These are phyloP conservation scores for Cathartes aura DNA, from an alignment of 2,113 vertebrate species.

Conservation along the genomic window DNA sequence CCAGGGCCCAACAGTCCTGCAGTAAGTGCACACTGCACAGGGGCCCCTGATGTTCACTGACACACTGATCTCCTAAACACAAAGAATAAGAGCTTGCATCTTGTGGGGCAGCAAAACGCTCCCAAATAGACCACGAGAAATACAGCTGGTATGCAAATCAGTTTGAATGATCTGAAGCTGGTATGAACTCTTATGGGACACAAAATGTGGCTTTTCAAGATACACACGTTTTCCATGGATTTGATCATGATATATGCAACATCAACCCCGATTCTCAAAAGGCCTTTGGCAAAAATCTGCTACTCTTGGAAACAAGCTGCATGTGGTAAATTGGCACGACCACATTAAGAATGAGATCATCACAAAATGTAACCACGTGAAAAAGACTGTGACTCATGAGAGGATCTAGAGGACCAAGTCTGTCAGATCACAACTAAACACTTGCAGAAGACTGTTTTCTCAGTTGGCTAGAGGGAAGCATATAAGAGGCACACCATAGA, in stretches of 20 bases:
- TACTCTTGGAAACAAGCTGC: neutral
- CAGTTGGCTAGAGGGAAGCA: neutral
- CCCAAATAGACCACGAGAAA: neutral
- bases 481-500: fast-evolving
- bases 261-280: neutral
- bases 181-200: neutral
- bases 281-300: neutral
- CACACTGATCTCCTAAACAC: neutral
- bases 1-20: neutral
- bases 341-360: neutral
- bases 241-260: neutral
- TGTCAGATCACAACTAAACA: fast-evolving
- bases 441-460: neutral
- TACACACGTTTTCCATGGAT: fast-evolving
- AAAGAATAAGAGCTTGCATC: neutral
- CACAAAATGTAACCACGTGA: neutral
- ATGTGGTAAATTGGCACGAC: neutral
- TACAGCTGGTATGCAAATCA: neutral
- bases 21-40: fast-evolving
- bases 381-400: neutral
- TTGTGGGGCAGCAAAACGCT: neutral
- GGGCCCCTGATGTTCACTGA: neutral
- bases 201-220: neutral
- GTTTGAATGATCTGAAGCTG: neutral
- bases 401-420: neutral